Base-by-base conservation (phyloP, 1,140 invertebrate species). In the Asbolus verrucosus region DNA sequence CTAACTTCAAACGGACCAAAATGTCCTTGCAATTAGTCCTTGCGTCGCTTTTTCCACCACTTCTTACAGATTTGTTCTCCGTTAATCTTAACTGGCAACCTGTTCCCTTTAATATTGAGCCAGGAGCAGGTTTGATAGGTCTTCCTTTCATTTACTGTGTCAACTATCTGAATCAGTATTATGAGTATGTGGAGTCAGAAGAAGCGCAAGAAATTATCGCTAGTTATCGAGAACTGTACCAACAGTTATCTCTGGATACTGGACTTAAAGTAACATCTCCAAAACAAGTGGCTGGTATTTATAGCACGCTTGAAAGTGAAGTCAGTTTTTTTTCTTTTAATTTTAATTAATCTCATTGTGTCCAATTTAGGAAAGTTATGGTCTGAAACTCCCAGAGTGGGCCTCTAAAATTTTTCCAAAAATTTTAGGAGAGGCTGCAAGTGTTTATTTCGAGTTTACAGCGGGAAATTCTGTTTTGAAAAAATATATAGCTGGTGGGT, bases 81-180 rank as follows among this genome's bases (percentile, higher is more conserved):
- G 67, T 79, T 1, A 18, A 75, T 14, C 67, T 87, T n/a, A 79
- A 82, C 41, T 87, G 86, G 86, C 85, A 87, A 75, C 85, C 86
- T 0, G 81, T 87, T 9, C 84, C 85, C 0, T 73, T 60, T 16
- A 19, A 62, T 9, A 14, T 54, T 3, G 46, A 54, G 5, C n/a
- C 24, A 19, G 19, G 11, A 24, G 21, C 4, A 13, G 21, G 27
- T 11, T 1, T 54, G 27, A 54, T 54, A 0, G n/a, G 21, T 0
- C n/a, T 27, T 27, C 46, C 46, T 4, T 15, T 11, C 2, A 54
- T 13, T 24, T 27, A 54, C 14, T 54, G 46, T 14, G 11, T 21
- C 11, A 54, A 30, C 14, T 54, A 27, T 13, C 8, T 54, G 2
- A 6, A 11, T 5, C 46, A 54, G 9, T 54, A 27, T 6, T 54